Evolutionary conservation across 2,888 invertebrate genomes (phyloP).

Genomic region (Cerastis rubricosa): DNA sequence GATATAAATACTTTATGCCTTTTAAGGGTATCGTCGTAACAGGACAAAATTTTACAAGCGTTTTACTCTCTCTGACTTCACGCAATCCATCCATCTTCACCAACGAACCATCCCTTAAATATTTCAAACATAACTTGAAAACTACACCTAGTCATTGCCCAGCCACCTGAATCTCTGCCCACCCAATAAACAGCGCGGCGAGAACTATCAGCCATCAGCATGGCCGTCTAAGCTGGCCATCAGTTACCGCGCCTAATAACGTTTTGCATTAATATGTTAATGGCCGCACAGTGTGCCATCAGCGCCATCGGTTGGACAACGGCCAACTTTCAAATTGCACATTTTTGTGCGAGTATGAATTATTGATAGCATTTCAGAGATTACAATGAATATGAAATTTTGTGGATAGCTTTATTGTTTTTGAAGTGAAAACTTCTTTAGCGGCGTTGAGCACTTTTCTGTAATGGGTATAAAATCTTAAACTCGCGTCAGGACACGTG

Average conservation of each 20-base stretch:
- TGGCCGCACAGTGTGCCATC: slow-evolving; percentile 66
- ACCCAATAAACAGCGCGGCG: slow-evolving; percentile 18
- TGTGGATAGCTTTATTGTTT: not conserved
- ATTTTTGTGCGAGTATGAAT: slow-evolving; percentile 62
- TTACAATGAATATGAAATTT: slow-evolving; percentile 25
- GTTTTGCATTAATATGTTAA: slow-evolving; percentile 76
- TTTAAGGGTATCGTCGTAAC: not conserved
- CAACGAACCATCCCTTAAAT: not conserved
- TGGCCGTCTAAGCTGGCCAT: slow-evolving; percentile 61
- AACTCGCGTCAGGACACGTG: no score
- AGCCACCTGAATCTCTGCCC: slow-evolving; percentile 13
- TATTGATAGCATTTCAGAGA: slow-evolving; percentile 53
- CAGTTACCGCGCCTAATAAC: slow-evolving; percentile 70
- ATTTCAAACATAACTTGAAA: not conserved
- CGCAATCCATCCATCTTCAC: no score
- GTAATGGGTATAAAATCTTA: no score
- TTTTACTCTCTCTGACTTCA: no score
- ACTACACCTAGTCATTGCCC: not conserved
- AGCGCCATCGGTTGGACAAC: slow-evolving; percentile 61
- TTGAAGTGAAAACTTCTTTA: no score
- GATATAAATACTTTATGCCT: not conserved
- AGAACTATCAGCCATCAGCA: slow-evolving; percentile 42
- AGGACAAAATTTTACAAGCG: no score
- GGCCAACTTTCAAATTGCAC: slow-evolving; percentile 74
- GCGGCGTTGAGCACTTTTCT: no score